Evolutionary conservation across 2,888 invertebrate species (phyloP).

Genomic region (Tiliacea citrago): DNA sequence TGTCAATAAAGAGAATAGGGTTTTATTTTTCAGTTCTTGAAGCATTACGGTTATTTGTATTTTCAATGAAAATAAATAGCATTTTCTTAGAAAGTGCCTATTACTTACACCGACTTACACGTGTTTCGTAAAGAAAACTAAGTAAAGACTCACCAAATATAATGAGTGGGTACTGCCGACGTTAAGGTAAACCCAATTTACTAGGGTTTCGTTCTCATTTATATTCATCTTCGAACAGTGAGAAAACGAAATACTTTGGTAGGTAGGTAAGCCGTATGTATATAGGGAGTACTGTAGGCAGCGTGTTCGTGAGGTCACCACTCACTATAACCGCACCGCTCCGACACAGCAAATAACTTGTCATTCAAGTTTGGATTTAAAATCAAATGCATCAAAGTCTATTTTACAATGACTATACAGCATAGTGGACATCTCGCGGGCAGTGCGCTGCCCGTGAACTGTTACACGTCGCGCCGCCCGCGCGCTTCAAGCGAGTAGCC

Average conservation of each 20-base stretch:
- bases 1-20: neutral
- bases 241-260: neutral
- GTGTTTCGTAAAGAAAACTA: neutral
- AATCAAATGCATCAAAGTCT: too few relatives aligned
- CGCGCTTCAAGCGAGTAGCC: too few relatives aligned
- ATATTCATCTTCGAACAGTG: neutral
- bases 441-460: too few relatives aligned
- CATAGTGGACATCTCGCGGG: too few relatives aligned
- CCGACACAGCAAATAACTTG: too few relatives aligned
- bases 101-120: neutral
- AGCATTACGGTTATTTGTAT: neutral
- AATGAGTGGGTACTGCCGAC: neutral
- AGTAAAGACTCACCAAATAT: neutral
- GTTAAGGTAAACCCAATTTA: neutral
- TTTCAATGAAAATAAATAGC: neutral
- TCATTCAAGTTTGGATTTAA: too few relatives aligned
- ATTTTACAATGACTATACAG: too few relatives aligned
- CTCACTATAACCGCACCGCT: too few relatives aligned
- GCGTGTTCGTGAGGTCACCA: neutral
- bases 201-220: neutral
- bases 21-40: neutral
- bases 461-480: too few relatives aligned
- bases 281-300: neutral
- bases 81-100: conserved; percentile 1
- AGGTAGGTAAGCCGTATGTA: neutral